Base-by-base conservation (phyloP, 2,888 invertebrate species). In the Eristalis arbustorum region DNA sequence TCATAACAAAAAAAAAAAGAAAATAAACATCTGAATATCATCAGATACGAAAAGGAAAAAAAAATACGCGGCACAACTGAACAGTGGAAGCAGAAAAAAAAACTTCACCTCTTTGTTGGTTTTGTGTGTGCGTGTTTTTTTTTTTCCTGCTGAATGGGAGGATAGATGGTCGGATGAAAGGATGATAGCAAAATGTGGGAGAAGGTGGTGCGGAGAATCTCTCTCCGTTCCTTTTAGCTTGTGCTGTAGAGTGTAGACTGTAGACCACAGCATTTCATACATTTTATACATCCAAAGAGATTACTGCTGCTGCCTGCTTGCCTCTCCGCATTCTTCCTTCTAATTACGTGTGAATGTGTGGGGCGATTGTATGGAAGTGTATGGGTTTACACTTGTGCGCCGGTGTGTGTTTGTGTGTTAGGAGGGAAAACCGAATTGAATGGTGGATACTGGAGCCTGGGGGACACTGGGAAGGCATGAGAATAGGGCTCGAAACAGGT, bases 11-110 rank as follows among this genome's bases (percentile, higher is more conserved):
- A 71, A 18, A 56, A 49, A 76, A 71, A 72, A n/a, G n/a, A n/a
- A 62, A 49, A 80, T 67, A 75, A 76, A 73, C 71, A 84, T 42
- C 31, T 73, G 66, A 80, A 80, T 79, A 37, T 31, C 22, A 34
- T 31, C 31, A 31, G 8, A 66, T 67, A 34, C 56, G 80, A 40
- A 25, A 68, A 31, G 57, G 68, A 31, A 28, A 72, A 31, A 31
- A 31, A 37, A 10, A 5, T 34, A 37, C 31, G 49, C 49, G 49
- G 25, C 49, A 61, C 23, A 34, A 8, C 63, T 34, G n/a, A 63
- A n/a, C 25, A 28, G 62, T 31, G 34, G 34, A 34, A 18, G 63
- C 34, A 31, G 25, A 22, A 57, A 34, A 61, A 59, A 59, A 42
- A 75, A 59, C 40, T 75, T 18, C 37, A 59, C 2, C 66, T 75